Base-by-base conservation (phyloP, 2,888 invertebrate genomes). In the Pilophorus perplexus region DNA sequence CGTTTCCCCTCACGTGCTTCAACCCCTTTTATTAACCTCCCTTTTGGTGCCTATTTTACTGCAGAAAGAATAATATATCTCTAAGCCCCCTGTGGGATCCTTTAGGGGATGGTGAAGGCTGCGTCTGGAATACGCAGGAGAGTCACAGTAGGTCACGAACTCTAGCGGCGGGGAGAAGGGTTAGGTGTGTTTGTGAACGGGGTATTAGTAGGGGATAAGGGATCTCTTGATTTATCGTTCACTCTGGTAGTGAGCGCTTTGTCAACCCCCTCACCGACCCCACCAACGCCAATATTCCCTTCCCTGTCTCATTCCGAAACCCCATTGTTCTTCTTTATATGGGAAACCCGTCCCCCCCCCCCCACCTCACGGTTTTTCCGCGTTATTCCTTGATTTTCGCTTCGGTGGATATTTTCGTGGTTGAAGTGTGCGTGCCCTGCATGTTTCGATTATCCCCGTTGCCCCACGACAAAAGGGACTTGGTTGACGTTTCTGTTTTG, bases 311-410 rank as follows among this genome's bases (percentile, higher is more conserved):
- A 38, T 55, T 38, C 22, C 37, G 55, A 55, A 55, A n/a, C 20
- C 55, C 55, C 55, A 55, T 55, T 55, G 37, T 55, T 55, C 55
- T 55, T 55, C 20, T 55, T 52, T 38, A 52, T 52, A 52, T 52
- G 52, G 23, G 52, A 10, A 52, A 52, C 25, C 25, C 25, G 28
- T 25, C n/a, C n/a, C n/a, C n/a, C n/a, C n/a, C n/a, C n/a, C n/a
- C n/a, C n/a, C n/a, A n/a, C n/a, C n/a, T n/a, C 18, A 18, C 14
- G 14, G 23, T 16, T 28, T 52, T 52, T 28, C 27, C 33, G 28
- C 28, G 28, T 52, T 52, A 52, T 52, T 52, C 27, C 25, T 52
- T 52, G 52, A 52, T 52, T 52, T 52, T 52, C 33, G 33, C 33
- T 33, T 33, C 33, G 33, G 33, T 33, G 33, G 33, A 33, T 33